Conservation (phyloP, 2,888 invertebrate genomes). For the Liodrosophila aerea region DNA sequence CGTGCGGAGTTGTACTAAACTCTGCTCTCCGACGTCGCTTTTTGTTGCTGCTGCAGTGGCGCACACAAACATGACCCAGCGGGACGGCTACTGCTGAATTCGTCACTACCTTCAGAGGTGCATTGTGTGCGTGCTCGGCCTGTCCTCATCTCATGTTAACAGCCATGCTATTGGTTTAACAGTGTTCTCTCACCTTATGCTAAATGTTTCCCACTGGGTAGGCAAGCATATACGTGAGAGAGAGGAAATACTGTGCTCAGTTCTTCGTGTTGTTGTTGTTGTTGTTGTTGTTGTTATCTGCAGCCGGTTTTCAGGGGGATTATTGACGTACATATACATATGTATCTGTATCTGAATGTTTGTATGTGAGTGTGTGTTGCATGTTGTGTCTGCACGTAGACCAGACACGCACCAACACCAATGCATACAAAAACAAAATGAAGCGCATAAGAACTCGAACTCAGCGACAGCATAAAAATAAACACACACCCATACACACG, state of each 20-base stretch:
- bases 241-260: conserved; percentile 35
- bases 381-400: conserved; percentile 76
- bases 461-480: conserved; percentile 74
- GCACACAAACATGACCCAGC: conserved; percentile 54
- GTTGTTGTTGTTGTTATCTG: conserved; percentile 69
- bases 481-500: conserved; percentile 46
- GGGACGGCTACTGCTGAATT: conserved; percentile 26
- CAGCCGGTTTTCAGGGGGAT: conserved; percentile 74
- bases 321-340: conserved; percentile 62
- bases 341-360: neutral
- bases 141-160: too few relatives aligned
- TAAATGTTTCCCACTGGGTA: conserved; percentile 35
- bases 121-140: neutral
- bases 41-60: conserved; percentile 53
- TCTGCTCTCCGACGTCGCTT: conserved; percentile 60
- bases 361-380: conserved; percentile 32
- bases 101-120: conserved; percentile 5
- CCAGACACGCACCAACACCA: conserved; percentile 61
- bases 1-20: conserved; percentile 72
- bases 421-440: conserved; percentile 63
- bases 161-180: too few relatives aligned
- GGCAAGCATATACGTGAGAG: conserved; percentile 42
- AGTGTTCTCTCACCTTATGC: too few relatives aligned
- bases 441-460: conserved; percentile 70
- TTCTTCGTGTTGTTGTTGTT: conserved; percentile 25